A percentile compares a stretch with the other conserved stretches of the same genome.
These are phyloP conservation scores for Mallotus villosus DNA, from an alignment of 2,797 vertebrate genomes.

Conservation along the genomic window DNA sequence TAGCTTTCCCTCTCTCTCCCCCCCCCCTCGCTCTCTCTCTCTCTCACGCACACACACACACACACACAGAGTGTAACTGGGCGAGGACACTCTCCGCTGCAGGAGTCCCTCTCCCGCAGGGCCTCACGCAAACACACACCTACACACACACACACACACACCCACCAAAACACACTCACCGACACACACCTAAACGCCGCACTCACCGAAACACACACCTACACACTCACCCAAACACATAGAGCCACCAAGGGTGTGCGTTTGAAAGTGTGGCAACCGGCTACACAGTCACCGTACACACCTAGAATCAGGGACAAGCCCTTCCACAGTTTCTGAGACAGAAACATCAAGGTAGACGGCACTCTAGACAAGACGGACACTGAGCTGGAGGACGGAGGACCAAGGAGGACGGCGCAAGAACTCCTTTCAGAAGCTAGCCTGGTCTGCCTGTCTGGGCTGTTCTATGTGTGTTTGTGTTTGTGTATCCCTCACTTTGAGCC, in stretches of 20 bases:
- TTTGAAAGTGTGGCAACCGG: neutral
- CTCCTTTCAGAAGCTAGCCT: neutral
- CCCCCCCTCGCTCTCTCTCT: neutral
- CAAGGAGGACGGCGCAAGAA: too few relatives aligned
- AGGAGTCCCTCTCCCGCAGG: constrained; percentile 26
- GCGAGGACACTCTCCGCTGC: constrained; percentile 17
- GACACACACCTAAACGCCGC: neutral
- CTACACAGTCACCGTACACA: too few relatives aligned
- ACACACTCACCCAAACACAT: constrained; percentile 11
- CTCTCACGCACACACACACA: neutral
- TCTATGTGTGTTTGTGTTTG: constrained; percentile 5
- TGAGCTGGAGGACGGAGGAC: too few relatives aligned
- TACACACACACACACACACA: too few relatives aligned
- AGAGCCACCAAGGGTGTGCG: neutral
- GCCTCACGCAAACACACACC: neutral
- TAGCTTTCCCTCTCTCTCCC: neutral
- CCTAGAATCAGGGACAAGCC: neutral
- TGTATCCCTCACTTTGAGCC: neutral
- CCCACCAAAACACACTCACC: too few relatives aligned
- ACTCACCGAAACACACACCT: neutral
- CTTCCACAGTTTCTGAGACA: neutral
- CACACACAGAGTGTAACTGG: constrained; percentile 25
- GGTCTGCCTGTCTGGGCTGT: neutral
- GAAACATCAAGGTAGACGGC: neutral
- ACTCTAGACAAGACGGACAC: too few relatives aligned